These are phyloP conservation scores for Pristiophorus japonicus DNA, from an alignment of 2,113 vertebrate genomes.

Conservation along the genomic window DNA sequence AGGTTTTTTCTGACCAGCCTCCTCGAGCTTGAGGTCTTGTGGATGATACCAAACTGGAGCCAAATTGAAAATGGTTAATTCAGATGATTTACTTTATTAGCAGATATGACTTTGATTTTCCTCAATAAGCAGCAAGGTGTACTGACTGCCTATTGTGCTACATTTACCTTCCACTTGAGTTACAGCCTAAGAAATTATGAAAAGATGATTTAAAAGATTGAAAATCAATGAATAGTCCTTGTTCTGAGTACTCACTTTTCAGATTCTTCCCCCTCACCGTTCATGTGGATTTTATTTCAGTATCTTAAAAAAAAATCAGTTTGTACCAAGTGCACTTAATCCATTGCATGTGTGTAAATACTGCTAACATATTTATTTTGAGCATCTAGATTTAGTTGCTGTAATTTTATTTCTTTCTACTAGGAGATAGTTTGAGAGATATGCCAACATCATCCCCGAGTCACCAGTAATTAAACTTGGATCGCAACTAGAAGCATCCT, in stretches of 20 bases:
- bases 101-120: background rate
- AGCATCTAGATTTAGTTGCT: background rate
- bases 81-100: background rate
- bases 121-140: background rate
- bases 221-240: background rate
- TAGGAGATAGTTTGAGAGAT: conserved; percentile 28
- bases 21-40: background rate
- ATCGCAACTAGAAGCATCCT: conserved; percentile 73
- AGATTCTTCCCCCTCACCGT: background rate
- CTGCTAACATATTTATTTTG: background rate
- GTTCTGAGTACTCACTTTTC: background rate
- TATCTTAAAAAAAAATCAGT: background rate
- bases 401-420: background rate
- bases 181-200: background rate
- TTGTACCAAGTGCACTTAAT: background rate
- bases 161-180: background rate
- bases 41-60: background rate
- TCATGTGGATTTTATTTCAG: background rate
- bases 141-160: background rate
- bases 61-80: background rate
- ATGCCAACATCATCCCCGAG: conserved; percentile 63
- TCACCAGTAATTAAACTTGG: conserved; percentile 60
- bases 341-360: background rate
- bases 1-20: background rate
- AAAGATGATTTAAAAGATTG: background rate